Base-by-base conservation (phyloP, 2,888 invertebrate genomes). In the Eumerus sabulonum region DNA sequence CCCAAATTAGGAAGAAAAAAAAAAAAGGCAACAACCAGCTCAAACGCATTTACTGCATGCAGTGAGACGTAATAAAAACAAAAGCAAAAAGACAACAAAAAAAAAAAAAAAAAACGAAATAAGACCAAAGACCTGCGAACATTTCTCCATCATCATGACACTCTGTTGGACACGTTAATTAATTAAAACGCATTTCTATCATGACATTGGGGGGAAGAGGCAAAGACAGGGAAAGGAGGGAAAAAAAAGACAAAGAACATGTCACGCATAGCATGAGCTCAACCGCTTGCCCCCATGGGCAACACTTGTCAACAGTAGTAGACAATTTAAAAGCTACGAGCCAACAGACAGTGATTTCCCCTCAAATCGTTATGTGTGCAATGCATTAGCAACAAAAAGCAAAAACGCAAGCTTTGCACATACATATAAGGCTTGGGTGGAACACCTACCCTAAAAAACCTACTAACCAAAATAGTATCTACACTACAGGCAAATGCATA, bases 161-260 rank as follows among this genome's bases (percentile, higher is more conserved):
- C 72, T 66, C 76, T 53, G 67, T 47, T 67, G 73, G 67, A 59
- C 63, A 73, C 57, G 73, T 73, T 77, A 77, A 77, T 77, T 77
- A 77, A 77, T 77, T 77, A 77, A 73, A 77, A 68, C 77, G 77
- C 77, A 77, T 77, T 68, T 27, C 27, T 7, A 63, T 66, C 63
- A 68, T 48, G 73, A 62, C 48, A 27, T 27, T 11, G 62, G 51
- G 56, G 71, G 35, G 57, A 73, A 77, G 67, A 67, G 63, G 53
- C n/a, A n/a, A n/a, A n/a, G n/a, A n/a, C n/a, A n/a, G n/a, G n/a
- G n/a, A n/a, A n/a, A n/a, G n/a, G 62, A 47, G 56, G 71, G 35
- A 51, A 73, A 77, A 62, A 67, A 57, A 48, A 62, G 53, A 53
- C 63, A 53, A 45, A 73, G 7, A 67, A 77, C 67, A 73, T 77